Evolutionary conservation across 2,888 invertebrate species (phyloP).

Genomic region (Ephialtes manifestator): DNA sequence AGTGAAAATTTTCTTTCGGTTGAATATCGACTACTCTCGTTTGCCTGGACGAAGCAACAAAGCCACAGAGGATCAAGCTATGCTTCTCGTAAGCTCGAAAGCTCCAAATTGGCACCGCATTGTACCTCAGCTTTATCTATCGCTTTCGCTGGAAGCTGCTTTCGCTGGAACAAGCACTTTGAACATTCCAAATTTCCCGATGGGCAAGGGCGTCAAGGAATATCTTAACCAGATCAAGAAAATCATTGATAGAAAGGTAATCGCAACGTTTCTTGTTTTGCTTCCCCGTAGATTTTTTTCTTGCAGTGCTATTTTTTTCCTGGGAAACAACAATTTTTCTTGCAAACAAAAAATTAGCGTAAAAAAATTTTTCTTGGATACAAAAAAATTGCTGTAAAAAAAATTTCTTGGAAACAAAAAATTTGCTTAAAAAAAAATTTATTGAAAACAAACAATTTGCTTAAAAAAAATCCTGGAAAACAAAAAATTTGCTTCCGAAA

Average conservation of each 20-base stretch:
- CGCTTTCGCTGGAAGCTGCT: slow-evolving; percentile 87
- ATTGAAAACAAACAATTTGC: no score
- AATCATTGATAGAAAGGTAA: slow-evolving; percentile 87
- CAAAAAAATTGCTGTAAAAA: no score
- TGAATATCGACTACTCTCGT: slow-evolving; percentile 89
- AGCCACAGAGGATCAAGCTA: slow-evolving; percentile 86
- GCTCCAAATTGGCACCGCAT: slow-evolving; percentile 86
- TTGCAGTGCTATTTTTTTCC: no score
- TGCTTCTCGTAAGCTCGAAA: slow-evolving; percentile 88
- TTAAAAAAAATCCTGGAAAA: no score
- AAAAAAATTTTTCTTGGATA: no score
- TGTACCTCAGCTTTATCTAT: slow-evolving; percentile 86
- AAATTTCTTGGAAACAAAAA: no score
- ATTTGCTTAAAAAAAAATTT: no score
- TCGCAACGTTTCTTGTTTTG: slow-evolving; percentile 31
- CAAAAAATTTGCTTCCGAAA: no score
- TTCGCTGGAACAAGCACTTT: slow-evolving; percentile 85
- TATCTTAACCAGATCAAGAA: slow-evolving; percentile 88
- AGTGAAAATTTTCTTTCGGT: slow-evolving; percentile 89
- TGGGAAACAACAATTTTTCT: no score
- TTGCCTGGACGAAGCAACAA: slow-evolving; percentile 88
- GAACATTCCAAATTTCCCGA: slow-evolving; percentile 86
- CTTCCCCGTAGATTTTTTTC: not conserved
- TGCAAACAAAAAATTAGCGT: no score
- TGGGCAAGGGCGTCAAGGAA: slow-evolving; percentile 86